phyloP scores from a whole-genome alignment of 2,113 vertebrate genomes.

The Prionailurus bengalensis region DNA sequence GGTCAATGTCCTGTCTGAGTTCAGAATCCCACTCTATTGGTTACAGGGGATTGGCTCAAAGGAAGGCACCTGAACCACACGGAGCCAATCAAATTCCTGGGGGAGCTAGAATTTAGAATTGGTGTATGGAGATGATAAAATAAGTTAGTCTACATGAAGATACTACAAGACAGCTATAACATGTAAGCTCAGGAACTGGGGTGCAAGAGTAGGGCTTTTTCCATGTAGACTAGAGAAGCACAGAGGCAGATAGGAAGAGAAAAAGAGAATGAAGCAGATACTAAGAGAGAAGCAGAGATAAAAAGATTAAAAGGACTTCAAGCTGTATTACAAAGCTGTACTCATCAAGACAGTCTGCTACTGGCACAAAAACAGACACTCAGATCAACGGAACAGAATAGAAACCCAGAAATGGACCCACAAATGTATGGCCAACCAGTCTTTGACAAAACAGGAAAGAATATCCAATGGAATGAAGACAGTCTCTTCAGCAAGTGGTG shows the following conservation, averaged over 20 bases:
- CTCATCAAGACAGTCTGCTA: too few relatives aligned
- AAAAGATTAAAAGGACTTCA: background rate
- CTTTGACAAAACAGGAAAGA: too few relatives aligned
- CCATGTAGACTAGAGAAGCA: background rate
- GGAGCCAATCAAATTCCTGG: background rate
- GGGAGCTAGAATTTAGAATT: background rate
- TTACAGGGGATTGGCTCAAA: background rate
- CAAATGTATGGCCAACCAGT: too few relatives aligned
- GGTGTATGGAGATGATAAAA: background rate
- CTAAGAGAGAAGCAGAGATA: background rate
- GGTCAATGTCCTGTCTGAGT: background rate
- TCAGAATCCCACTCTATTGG: background rate
- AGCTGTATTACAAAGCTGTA: too few relatives aligned
- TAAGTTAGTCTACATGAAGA: background rate
- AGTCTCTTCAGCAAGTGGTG: too few relatives aligned
- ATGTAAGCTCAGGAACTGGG: background rate
- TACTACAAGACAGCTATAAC: background rate
- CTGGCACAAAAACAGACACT: too few relatives aligned
- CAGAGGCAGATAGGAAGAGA: background rate
- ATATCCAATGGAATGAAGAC: too few relatives aligned
- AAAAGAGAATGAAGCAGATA: background rate
- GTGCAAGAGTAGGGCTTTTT: background rate
- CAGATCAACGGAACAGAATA: too few relatives aligned
- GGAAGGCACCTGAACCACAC: background rate
- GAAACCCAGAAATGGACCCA: too few relatives aligned